Evolutionary conservation across 1,140 invertebrate genomes (phyloP), one percentile per base, ranked within the genome.

Genomic region (Achatina immaculata): DNA sequence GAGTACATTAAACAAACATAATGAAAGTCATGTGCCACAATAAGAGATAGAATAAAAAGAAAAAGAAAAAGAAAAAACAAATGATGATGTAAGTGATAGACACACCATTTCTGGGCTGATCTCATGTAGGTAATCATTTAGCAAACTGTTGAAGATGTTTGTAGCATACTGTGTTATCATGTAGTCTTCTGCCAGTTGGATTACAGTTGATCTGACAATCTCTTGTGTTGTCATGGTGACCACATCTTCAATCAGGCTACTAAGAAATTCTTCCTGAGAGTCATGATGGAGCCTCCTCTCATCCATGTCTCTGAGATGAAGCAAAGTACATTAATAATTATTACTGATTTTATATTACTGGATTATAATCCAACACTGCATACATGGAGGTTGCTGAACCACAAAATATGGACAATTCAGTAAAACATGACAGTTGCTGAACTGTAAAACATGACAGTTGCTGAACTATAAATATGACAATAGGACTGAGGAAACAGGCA

Each of bases 181-280:
- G 69, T 88, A 80, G 21, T 85, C 81, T 48, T 85, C 73, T 0
- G 85, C 87, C 76, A 89, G 72, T 1, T 87, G 84, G 16, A 85
- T 36, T 7, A 86, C 83, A 0, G 85, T 80, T 31, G 86, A 85
- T 31, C 84, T 82, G 28, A 88, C 87, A n/a, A 87, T 77, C 51
- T 86, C 85, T 31, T 77, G 43, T 19, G 78, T 58, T 0, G 76
- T 78, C 48, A 83, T 69, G 7, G 81, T 76, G 0, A 89, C 85
- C 0, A 81, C 86, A 38, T 88, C 86, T 19, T 78, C 73, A 19
- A 85, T 42, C 40, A 87, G 77, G 0, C 66, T 48, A 24, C 73
- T 78, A 14, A 86, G 69, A 68, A 84, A 86, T 7, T 81, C 74
- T 28, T 84, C 85, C 58, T 85, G 51, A 4, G 85, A 85, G 58